A percentile compares a stretch with the other conserved stretches of the same genome.
phyloP scores from a whole-genome alignment of 2,113 vertebrate species.

The Pollimyrus isidori region DNA sequence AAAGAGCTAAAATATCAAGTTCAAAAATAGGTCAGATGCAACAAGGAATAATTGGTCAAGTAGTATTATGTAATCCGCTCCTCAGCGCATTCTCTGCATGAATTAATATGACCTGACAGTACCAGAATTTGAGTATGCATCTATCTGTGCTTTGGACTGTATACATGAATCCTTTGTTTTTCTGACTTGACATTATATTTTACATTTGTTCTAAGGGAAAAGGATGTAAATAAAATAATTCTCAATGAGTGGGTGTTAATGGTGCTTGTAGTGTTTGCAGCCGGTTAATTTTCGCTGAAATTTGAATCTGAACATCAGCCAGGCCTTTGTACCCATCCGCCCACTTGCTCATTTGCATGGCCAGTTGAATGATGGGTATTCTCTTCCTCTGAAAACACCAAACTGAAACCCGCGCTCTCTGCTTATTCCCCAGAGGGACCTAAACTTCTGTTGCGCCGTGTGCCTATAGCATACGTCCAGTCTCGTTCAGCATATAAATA shows the following conservation, averaged over 20 bases:
- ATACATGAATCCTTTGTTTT: neutral
- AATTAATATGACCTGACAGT: neutral
- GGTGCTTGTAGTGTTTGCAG: neutral
- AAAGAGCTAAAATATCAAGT: neutral
- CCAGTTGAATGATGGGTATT: neutral
- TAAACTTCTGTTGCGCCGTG: neutral
- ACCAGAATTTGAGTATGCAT: neutral
- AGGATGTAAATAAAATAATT: neutral
- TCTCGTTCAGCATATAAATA: neutral
- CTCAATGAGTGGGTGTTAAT: neutral
- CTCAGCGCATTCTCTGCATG: neutral
- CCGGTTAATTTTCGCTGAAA: neutral
- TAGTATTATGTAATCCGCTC: neutral
- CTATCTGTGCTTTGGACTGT: neutral
- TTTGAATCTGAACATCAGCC: neutral
- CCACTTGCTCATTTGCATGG: neutral
- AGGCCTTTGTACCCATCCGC: neutral
- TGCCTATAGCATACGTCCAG: neutral
- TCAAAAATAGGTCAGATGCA: neutral
- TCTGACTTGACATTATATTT: neutral
- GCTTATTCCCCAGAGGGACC: neutral
- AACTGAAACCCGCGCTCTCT: neutral
- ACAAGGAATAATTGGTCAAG: neutral
- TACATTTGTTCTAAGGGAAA: neutral
- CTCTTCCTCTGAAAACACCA: neutral